Base-by-base conservation (phyloP, 2,113 vertebrate species). In the Aspidoscelis tigris region DNA sequence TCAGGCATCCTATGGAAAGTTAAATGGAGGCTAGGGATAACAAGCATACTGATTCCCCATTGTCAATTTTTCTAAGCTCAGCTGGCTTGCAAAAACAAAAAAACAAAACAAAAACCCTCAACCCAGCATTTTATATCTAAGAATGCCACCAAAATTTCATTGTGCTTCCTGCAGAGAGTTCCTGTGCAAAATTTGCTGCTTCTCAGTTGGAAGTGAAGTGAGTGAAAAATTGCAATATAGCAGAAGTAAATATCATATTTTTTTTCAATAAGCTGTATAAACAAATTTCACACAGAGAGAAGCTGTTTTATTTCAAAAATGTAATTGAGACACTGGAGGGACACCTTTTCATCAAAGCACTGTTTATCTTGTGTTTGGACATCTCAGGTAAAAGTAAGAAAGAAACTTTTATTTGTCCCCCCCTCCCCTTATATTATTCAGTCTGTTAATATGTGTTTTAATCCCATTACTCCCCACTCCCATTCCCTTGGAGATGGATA, bases 161-260 rank as follows among this genome's bases (percentile, higher is more conserved):
- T 84, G 71, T 75, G 8, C 74, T 78, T 87, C 69, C 76, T 43
- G 70, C 24, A 47, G 72, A 85, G 75, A 76, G 21, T 61, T 85
- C 76, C 4, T 44, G 66, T 83, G 80, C 20, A n/a, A 85, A 86
- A 76, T 41, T 73, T 78, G 70, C 1, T n/a, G 84, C 74, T 76
- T 89, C 70, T 78, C 68, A 76, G 50, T 72, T 87, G 69, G 82
- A 91, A 87, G 50, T 11, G 11, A 88, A 86, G 11, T 69, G 26
- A 86, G 64, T 69, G 76, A 55, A 76, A 88, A 84, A 84, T 20
- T 80, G 33, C 84, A 88, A 86, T 70, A 80, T 1, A 64, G 70
- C 3, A 53, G 69, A 85, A 82, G 14, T 69, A 85, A 90, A 76
- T 66, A 53, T 22, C 76, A 65, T 81, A 73, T 1, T 84, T 83